Conservation (phyloP, 2,888 invertebrate species). For the Melanostoma scalare region DNA sequence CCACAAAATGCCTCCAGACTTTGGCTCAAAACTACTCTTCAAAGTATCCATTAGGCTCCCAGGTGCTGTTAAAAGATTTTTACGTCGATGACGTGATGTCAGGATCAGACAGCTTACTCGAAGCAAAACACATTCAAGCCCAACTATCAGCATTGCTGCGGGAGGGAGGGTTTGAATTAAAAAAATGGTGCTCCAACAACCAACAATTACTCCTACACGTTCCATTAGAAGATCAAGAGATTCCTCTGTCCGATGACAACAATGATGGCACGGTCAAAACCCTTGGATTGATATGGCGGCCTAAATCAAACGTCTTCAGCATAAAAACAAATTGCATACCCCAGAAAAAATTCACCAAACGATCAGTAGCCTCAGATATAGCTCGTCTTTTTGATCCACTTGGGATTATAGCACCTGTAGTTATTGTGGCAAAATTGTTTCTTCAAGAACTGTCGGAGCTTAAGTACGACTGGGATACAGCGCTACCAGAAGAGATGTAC, state of each 20-base stretch:
- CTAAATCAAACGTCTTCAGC: slow-evolving; percentile 40
- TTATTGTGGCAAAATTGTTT: slow-evolving; percentile 17
- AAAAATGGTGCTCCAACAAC: slow-evolving; percentile 48
- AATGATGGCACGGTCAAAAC: slow-evolving; percentile 26
- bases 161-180: no score
- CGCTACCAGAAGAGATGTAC: no score
- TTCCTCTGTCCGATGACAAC: slow-evolving; percentile 7
- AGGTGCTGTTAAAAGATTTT: no score
- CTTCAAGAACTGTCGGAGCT: no score
- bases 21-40: no score
- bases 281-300: slow-evolving; percentile 47
- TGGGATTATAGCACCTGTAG: slow-evolving; percentile 39
- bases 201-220: slow-evolving; percentile 20
- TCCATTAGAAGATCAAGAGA: slow-evolving; percentile 32
- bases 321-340: slow-evolving; percentile 29
- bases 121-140: no score
- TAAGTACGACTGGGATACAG: no score
- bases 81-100: no score
- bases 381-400: slow-evolving; percentile 35
- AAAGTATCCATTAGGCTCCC: no score
- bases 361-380: slow-evolving; percentile 26
- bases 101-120: no score
- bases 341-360: slow-evolving; percentile 21
- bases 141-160: no score
- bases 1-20: no score